Evolutionary conservation across 1,140 invertebrate species (phyloP), one percentile per base, ranked within the genome.

Genomic region (Pinna nobilis): DNA sequence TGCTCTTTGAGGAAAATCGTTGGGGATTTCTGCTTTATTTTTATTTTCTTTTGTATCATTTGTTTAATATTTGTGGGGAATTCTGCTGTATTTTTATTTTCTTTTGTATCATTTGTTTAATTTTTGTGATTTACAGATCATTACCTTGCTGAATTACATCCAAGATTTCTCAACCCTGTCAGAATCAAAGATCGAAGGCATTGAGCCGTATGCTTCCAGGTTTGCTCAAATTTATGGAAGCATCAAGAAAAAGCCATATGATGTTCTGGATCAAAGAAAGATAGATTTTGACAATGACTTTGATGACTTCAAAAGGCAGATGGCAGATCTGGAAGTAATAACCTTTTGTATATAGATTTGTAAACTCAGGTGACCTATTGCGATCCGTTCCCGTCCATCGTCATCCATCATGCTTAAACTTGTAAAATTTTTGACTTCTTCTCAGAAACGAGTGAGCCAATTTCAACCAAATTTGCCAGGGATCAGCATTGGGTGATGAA

Each of bases 231-330:
- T 86, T 11, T 74, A 79, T 51, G 64, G 50, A 23, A 90, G 90
- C 30, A 93, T 96, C 0, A 95, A 94, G 11, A 94, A 93, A 1
- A 96, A 96, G 88, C 93, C 93, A 30, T 97, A 97, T 82, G 95
- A 98, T 84, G 95, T 96, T 83, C 88, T 97, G 5, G 95, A 98
- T 88, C 95, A 97, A 74, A 91, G 95, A 68, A 96, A 97, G 87
- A 88, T 88, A 0, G 94, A 96, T 64, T 97, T 97, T 82, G 95
- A 97, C 80, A 91, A 90, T 13, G 96, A 98, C 85, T 97, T 94
- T 84, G 91, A 94, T 63, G 90, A 90, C 1, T 97, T 98, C 83
- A 93, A 94, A 81, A 89, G 90, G 9, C 93, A 93, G 81, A 94
- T 93, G 0, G 92, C 94, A 76, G 90, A 91, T 0, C 84, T 97